A percentile compares a stretch with the other conserved stretches of the same genome.
phyloP scores from a whole-genome alignment of 35 echinoderm and acorn worm genomes.

The Apostichopus californicus region DNA sequence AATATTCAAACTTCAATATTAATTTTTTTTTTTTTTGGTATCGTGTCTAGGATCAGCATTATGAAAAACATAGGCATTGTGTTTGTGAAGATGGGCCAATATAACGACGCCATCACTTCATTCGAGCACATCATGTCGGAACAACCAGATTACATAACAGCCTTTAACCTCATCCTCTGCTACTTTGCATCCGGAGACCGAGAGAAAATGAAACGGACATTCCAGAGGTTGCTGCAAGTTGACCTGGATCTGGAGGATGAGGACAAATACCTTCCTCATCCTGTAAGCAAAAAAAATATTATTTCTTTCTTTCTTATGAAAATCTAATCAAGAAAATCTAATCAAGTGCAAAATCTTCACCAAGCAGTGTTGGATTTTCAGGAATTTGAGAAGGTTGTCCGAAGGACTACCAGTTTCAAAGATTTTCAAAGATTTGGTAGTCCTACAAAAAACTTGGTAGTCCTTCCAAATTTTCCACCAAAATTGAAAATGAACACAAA shows the following conservation, averaged over 20 bases:
- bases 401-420: no score
- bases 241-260: slow-evolving; percentile 95
- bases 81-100: slow-evolving; percentile 99
- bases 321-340: slow-evolving; percentile 6
- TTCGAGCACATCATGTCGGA: slow-evolving; percentile 96
- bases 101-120: slow-evolving; percentile 92
- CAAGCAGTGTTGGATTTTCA: no score
- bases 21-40: background rate
- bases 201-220: slow-evolving; percentile 98
- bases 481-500: no score
- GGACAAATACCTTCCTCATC: slow-evolving; percentile 97
- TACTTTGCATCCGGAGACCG: slow-evolving; percentile 90
- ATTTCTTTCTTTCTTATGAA: no score
- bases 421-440: no score
- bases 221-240: slow-evolving; percentile 82
- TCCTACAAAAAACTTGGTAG: no score
- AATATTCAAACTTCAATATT: background rate
- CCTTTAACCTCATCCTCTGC: slow-evolving; percentile 95
- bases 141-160: slow-evolving; percentile 83
- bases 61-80: slow-evolving; percentile 98
- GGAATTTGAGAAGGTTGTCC: no score
- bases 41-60: slow-evolving; percentile 69
- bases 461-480: no score
- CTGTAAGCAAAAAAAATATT: slow-evolving; percentile 49
- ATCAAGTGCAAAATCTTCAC: no score